A percentile compares a stretch with the other conserved stretches of the same genome.
Conservation (phyloP, 1,140 invertebrate genomes). For the Wasmannia auropunctata region DNA sequence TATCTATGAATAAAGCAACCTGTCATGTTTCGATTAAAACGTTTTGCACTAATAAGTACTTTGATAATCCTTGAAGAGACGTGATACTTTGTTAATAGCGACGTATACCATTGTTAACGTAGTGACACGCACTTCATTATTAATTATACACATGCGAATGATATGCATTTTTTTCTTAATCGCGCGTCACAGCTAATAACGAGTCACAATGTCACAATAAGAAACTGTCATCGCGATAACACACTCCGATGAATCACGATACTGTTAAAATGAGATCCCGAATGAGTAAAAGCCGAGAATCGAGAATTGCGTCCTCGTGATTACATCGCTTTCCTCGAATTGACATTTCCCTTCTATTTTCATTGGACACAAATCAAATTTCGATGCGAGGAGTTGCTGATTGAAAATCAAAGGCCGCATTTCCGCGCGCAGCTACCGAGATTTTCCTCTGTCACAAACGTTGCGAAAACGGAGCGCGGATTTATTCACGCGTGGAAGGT, state of each 20-base stretch:
- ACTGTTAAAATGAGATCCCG: background rate
- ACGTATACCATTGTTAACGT: slow-evolving; percentile 2
- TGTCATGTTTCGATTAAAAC: background rate
- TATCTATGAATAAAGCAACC: background rate
- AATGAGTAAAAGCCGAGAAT: background rate
- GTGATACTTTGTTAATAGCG: background rate
- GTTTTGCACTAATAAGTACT: background rate
- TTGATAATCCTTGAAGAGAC: background rate
- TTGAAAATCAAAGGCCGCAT: slow-evolving; percentile 58
- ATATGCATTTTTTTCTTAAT: background rate
- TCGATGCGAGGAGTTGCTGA: slow-evolving; percentile 40
- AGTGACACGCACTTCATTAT: background rate
- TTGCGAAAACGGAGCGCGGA: slow-evolving; percentile 43
- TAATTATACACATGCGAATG: slow-evolving; percentile 1
- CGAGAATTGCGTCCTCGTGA: background rate
- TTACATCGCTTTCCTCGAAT: slow-evolving; percentile 13
- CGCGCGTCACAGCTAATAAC: slow-evolving; percentile 10
- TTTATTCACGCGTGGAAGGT: slow-evolving; percentile 48
- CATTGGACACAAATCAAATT: slow-evolving; percentile 56
- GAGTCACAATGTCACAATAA: background rate
- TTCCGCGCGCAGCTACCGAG: slow-evolving; percentile 30
- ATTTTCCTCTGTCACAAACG: slow-evolving; percentile 41
- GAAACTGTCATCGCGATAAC: slow-evolving; percentile 17
- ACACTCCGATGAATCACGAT: background rate
- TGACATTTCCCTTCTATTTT: slow-evolving; percentile 51